phyloP scores from a whole-genome alignment of 2,888 invertebrate genomes.

The Andrena haemorrhoa region DNA sequence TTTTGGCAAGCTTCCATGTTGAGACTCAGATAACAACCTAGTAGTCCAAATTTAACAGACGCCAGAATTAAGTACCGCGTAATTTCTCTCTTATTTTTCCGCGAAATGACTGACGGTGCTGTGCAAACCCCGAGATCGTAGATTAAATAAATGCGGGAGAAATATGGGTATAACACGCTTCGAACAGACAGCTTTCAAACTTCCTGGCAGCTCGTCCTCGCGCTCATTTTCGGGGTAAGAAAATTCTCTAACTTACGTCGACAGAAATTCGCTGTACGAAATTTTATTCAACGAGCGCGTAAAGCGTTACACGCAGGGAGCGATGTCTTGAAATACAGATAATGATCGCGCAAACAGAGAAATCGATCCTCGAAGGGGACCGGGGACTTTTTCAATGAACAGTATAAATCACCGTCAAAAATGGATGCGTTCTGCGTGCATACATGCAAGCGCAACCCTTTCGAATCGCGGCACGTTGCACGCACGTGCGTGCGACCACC shows the following conservation, averaged over 20 bases:
- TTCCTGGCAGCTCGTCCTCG: conserved; percentile 37
- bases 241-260: not conserved
- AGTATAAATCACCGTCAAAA: conserved; percentile 69
- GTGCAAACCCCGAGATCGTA: conserved; percentile 46
- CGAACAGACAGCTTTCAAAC: conserved; percentile 14
- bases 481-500: conserved; percentile 55
- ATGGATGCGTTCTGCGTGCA: conserved; percentile 42
- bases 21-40: conserved; percentile 48
- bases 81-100: conserved; percentile 57
- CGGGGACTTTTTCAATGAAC: conserved; percentile 56
- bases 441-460: not conserved
- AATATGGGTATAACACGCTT: conserved; percentile 9
- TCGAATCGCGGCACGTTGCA: conserved; percentile 27
- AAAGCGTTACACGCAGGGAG: not conserved
- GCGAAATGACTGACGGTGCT: conserved; percentile 45
- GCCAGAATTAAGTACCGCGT: conserved; percentile 57
- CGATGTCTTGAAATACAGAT: conserved; percentile 4
- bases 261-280: not conserved
- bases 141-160: conserved; percentile 42
- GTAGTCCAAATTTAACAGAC: conserved; percentile 57
- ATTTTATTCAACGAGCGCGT: not conserved
- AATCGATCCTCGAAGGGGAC: conserved; percentile 32
- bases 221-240: conserved; percentile 9
- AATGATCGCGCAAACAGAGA: conserved; percentile 44
- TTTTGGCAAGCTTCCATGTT: conserved; percentile 52